phyloP scores from a whole-genome alignment of 2,113 vertebrate species.

The Boulengeromyrus knoepffleri region DNA sequence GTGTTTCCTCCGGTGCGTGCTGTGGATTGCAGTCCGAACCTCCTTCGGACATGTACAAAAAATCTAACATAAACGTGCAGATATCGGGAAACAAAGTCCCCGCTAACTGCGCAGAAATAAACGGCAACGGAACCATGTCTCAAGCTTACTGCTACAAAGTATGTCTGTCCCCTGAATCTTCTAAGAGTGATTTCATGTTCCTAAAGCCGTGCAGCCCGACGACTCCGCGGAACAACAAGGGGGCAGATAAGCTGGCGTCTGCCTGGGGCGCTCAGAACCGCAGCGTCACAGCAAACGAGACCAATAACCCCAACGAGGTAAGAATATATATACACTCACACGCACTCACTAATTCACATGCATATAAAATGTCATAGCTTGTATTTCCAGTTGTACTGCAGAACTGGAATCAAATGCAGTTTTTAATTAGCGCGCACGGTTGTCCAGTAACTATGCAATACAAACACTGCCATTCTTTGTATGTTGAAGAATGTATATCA shows the following conservation, averaged over 20 bases:
- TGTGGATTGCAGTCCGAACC: constrained; percentile 61
- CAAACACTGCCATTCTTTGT: background rate
- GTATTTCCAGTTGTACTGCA: background rate
- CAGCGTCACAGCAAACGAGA: constrained; percentile 57
- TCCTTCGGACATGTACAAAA: constrained; percentile 69
- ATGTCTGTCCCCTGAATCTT: constrained; percentile 77
- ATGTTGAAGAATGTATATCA: background rate
- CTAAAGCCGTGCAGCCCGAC: constrained; percentile 77
- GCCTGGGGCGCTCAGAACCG: constrained; percentile 57
- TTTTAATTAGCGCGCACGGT: background rate
- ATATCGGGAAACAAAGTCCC: constrained; percentile 64
- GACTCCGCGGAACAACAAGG: constrained; percentile 71
- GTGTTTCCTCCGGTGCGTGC: constrained; percentile 60
- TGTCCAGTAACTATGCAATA: background rate
- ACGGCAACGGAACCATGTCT: constrained; percentile 55
- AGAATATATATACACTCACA: background rate
- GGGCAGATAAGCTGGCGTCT: constrained; percentile 50
- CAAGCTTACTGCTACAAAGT: constrained; percentile 86
- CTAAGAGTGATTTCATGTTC: constrained; percentile 89
- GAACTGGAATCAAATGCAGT: background rate
- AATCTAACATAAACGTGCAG: constrained; percentile 72
- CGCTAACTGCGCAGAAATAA: constrained; percentile 68
- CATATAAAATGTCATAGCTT: background rate
- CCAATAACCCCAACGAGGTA: constrained; percentile 72
- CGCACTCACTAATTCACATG: background rate